phyloP scores from a whole-genome alignment of 1,140 invertebrate genomes.

The Lepeophtheirus salmonis region DNA sequence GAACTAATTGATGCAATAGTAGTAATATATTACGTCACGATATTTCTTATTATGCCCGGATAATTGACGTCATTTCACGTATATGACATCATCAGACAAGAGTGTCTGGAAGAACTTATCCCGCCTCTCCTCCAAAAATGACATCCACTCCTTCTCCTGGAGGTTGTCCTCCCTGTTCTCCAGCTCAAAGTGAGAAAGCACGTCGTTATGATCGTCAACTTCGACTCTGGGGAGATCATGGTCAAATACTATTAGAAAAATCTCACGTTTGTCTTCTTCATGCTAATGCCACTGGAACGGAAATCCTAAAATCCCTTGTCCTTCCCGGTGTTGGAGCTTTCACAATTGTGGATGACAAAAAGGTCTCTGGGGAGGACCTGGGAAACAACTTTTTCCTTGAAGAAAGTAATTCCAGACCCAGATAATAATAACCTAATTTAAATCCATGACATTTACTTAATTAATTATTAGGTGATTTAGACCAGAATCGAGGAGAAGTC shows the following conservation, averaged over 20 bases:
- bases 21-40: no score
- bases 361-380: conserved; percentile 59
- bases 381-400: conserved; percentile 60
- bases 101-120: no score
- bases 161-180: background rate
- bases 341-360: conserved; percentile 78
- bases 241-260: conserved; percentile 64
- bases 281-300: conserved; percentile 78
- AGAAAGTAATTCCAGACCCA: background rate
- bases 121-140: no score
- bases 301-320: conserved; percentile 81
- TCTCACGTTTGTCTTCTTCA: conserved; percentile 84
- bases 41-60: no score
- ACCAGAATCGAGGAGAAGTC: conserved; percentile 60
- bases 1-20: no score
- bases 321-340: conserved; percentile 88
- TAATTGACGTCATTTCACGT: no score
- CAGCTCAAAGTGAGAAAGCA: background rate
- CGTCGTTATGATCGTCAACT: conserved; percentile 63
- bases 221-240: conserved; percentile 92
- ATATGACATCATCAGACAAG: no score
- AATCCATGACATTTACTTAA: background rate
- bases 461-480: conserved; percentile 40
- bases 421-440: background rate
- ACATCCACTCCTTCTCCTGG: background rate